Conservation (phyloP, 2,888 invertebrate genomes). For the Camptogramma bilineatum region DNA sequence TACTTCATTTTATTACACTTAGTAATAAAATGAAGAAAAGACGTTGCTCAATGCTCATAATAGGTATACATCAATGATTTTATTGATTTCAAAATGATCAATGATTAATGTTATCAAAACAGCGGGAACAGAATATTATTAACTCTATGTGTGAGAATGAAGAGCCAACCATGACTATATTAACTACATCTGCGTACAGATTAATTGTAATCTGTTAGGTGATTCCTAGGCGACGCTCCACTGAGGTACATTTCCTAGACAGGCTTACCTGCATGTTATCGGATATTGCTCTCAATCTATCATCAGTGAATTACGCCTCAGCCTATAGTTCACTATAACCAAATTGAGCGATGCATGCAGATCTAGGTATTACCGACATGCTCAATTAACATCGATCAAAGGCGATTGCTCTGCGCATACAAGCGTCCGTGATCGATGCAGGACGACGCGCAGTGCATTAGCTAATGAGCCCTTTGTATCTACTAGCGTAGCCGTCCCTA, state of each 20-base stretch:
- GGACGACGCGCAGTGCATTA: slow-evolving; percentile 32
- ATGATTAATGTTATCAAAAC: too few relatives aligned
- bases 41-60: too few relatives aligned
- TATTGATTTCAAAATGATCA: too few relatives aligned
- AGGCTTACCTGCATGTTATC: slow-evolving; percentile 14
- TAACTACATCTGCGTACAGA: background rate
- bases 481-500: background rate
- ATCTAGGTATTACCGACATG: slow-evolving; percentile 36
- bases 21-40: too few relatives aligned
- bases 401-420: slow-evolving; percentile 28
- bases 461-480: slow-evolving; percentile 24
- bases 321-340: slow-evolving; percentile 9
- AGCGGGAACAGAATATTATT: too few relatives aligned
- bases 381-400: slow-evolving; percentile 43
- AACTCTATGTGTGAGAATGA: too few relatives aligned
- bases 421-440: slow-evolving; percentile 37
- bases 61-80: too few relatives aligned
- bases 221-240: background rate
- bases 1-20: background rate
- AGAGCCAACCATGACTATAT: too few relatives aligned
- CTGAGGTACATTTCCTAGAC: slow-evolving; percentile 2
- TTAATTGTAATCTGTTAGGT: background rate
- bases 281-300: slow-evolving; percentile 21
- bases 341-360: slow-evolving; percentile 27
- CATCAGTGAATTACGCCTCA: slow-evolving; percentile 13